Evolutionary conservation across 2,797 vertebrate species (phyloP).

Genomic region (Poeciliopsis infans): DNA sequence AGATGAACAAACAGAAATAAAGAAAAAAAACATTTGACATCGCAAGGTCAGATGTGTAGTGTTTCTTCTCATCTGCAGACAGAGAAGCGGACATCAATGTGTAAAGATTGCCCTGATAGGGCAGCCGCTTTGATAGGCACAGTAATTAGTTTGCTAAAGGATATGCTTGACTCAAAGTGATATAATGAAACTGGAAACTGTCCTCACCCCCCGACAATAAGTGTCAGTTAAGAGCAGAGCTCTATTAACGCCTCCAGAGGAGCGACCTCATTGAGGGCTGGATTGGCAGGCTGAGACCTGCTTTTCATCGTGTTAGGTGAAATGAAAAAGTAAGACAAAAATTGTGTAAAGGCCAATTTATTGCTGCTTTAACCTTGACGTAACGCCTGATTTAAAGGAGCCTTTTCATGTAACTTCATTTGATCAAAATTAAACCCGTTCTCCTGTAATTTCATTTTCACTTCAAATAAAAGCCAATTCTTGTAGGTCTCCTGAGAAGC

Average conservation of each 20-base stretch:
- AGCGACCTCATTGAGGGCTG: constrained; percentile 23
- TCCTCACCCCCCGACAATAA: constrained; percentile 59
- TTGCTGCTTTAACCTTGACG: constrained; percentile 10
- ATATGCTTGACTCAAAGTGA: constrained; percentile 64
- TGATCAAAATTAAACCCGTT: constrained; percentile 19
- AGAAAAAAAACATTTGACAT: constrained; percentile 47
- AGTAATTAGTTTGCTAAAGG: constrained; percentile 70
- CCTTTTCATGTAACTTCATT: neutral
- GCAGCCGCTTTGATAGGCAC: constrained; percentile 59
- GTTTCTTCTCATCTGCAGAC: constrained; percentile 35
- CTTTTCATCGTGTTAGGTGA: constrained; percentile 36
- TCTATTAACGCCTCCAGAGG: constrained; percentile 60
- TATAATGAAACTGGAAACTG: constrained; percentile 65
- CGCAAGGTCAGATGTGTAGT: constrained; percentile 56
- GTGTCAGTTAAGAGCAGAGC: constrained; percentile 65
- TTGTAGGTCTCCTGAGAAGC: constrained; percentile 25
- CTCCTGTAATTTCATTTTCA: neutral
- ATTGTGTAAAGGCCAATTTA: neutral
- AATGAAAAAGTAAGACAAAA: constrained; percentile 29
- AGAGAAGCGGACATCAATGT: constrained; percentile 46
- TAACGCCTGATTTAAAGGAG: constrained; percentile 3
- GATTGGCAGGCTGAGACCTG: constrained; percentile 17
- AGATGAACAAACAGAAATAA: constrained; percentile 30
- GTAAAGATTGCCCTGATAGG: constrained; percentile 48
- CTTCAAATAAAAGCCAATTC: constrained; percentile 29